Evolutionary conservation across 2,888 invertebrate genomes (phyloP).

Genomic region (Anagyrus pseudococci): DNA sequence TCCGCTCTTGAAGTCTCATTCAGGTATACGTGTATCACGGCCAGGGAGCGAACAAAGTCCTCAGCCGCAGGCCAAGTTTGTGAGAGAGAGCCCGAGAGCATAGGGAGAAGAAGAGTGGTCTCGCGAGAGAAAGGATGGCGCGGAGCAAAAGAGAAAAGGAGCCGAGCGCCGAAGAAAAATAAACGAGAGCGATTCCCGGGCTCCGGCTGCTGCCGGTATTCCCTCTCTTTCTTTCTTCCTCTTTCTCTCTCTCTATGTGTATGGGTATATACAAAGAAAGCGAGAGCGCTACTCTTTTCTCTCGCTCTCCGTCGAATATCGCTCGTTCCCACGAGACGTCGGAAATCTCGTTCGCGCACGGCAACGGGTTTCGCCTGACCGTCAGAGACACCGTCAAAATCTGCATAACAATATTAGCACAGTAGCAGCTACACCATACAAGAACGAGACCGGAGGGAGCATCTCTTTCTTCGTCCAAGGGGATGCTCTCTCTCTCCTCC

Average conservation of each 20-base stretch:
- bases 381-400: constrained; percentile 33
- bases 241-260: too few relatives aligned
- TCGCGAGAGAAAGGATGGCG: constrained; percentile 8
- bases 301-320: neutral
- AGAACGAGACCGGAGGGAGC: too few relatives aligned
- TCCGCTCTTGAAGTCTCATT: constrained; percentile 29
- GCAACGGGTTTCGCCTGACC: constrained; percentile 14
- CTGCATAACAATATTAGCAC: constrained; percentile 29
- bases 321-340: constrained; percentile 39
- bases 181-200: constrained; percentile 33
- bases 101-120: neutral
- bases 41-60: constrained; percentile 8
- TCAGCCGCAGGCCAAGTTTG: constrained; percentile 5
- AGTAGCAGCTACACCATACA: too few relatives aligned
- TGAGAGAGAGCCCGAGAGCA: neutral
- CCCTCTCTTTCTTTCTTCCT: too few relatives aligned
- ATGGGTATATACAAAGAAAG: constrained; percentile 32
- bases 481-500: too few relatives aligned
- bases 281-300: constrained; percentile 16
- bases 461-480: too few relatives aligned
- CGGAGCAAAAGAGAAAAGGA: constrained; percentile 37
- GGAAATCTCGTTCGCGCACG: constrained; percentile 31
- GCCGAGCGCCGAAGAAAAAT: constrained; percentile 23
- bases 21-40: constrained; percentile 18
- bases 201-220: too few relatives aligned